phyloP scores from a whole-genome alignment of 1,140 invertebrate species.

The Drosophila kanapiae region DNA sequence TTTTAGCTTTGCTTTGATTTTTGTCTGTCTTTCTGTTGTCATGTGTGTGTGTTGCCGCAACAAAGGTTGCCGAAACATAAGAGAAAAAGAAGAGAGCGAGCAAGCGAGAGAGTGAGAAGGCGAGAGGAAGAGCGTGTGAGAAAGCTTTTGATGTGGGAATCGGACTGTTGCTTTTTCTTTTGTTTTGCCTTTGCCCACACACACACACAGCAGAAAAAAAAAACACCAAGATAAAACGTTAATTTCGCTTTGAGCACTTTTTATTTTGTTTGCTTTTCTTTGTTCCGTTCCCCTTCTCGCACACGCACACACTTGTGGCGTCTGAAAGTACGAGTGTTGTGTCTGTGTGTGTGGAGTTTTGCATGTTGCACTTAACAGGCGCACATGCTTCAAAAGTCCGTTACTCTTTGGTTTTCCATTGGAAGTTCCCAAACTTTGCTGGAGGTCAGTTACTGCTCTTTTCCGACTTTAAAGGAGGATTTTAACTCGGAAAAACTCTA shows the following conservation, averaged over 20 bases:
- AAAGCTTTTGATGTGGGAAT: constrained; percentile 62
- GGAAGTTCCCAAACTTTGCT: constrained; percentile 23
- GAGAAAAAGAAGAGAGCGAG: constrained; percentile 37
- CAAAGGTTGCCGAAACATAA: constrained; percentile 57
- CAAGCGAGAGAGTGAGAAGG: constrained; percentile 20
- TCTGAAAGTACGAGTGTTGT: constrained; percentile 2
- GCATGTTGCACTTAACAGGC: constrained; percentile 66
- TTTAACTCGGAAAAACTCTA: not conserved
- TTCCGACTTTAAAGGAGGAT: not conserved
- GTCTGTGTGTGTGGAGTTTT: constrained; percentile 38
- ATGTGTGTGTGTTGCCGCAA: constrained; percentile 34
- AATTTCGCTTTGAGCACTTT: constrained; percentile 53
- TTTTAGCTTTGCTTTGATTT: constrained; percentile 24
- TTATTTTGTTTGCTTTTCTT: constrained; percentile 64
- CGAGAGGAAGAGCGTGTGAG: constrained; percentile 15
- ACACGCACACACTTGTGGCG: constrained; percentile 54
- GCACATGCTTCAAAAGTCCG: constrained; percentile 52
- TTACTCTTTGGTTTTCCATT: constrained; percentile 5
- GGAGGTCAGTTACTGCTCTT: constrained; percentile 49
- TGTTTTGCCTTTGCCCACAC: constrained; percentile 18
- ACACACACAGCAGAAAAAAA: constrained; percentile 10
- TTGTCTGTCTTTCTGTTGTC: constrained; percentile 7
- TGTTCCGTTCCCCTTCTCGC: constrained; percentile 57
- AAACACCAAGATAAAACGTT: constrained; percentile 34
- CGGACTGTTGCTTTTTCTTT: constrained; percentile 44